Percentiles rank a stretch among this genome's conserved stretches.
phyloP scores from a whole-genome alignment of 1,140 invertebrate genomes.

The Cydia splendana region DNA sequence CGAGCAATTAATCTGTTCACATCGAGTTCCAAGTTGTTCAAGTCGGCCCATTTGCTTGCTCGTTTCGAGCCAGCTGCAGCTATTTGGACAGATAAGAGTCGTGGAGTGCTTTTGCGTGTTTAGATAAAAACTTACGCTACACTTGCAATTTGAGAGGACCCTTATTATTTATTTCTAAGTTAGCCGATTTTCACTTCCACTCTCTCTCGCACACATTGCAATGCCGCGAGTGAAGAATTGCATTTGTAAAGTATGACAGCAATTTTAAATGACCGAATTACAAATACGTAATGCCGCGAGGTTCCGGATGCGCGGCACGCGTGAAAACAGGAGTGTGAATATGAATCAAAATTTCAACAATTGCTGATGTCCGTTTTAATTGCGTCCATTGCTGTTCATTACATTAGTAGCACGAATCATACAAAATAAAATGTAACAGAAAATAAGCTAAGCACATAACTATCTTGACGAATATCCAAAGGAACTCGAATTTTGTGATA shows the following conservation, averaged over 20 bases:
- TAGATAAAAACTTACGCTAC: conserved; percentile 4
- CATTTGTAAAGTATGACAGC: neutral
- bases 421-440: neutral
- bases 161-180: neutral
- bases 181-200: neutral
- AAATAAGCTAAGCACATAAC: too few species aligned
- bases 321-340: conserved; percentile 40
- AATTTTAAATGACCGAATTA: conserved; percentile 45
- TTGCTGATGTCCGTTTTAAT: conserved; percentile 55
- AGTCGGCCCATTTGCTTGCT: conserved; percentile 20
- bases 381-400: conserved; percentile 37
- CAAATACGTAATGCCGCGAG: conserved; percentile 32
- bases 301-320: conserved; percentile 24
- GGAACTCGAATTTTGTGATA: neutral
- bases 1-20: conserved; percentile 29
- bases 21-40: conserved; percentile 26
- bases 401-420: neutral
- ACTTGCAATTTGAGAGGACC: neutral
- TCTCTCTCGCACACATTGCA: neutral
- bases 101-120: conserved; percentile 27
- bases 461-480: neutral
- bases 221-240: neutral
- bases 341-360: conserved; percentile 54
- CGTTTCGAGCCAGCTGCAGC: conserved; percentile 14
- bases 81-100: conserved; percentile 20